These are phyloP conservation scores for Psittacula cyanocephala DNA, from an alignment of 2,113 vertebrate species.

Conservation along the genomic window DNA sequence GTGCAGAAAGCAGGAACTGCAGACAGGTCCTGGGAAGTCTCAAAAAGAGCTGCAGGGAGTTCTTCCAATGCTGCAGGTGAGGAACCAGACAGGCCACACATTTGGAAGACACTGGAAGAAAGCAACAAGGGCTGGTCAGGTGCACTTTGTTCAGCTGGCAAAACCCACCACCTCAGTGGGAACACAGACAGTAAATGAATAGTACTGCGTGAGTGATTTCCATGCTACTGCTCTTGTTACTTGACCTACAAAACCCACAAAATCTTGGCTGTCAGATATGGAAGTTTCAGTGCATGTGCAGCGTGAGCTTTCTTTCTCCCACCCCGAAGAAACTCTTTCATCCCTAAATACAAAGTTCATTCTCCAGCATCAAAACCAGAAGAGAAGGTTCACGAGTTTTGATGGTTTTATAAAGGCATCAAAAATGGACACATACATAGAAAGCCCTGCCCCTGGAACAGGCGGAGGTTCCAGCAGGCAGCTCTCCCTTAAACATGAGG, in stretches of 20 bases:
- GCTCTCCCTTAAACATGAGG: background rate
- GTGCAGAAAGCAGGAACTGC: background rate
- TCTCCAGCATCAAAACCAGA: background rate
- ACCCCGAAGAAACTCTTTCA: background rate
- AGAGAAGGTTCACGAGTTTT: accelerated
- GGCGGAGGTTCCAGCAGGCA: background rate
- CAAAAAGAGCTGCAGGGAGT: background rate
- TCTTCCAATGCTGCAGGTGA: background rate
- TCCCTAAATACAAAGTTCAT: background rate
- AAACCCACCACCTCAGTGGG: accelerated
- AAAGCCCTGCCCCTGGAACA: background rate
- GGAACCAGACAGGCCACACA: background rate
- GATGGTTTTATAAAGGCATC: background rate
- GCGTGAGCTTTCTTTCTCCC: background rate
- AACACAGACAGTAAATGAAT: background rate
- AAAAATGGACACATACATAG: background rate
- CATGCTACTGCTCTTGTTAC: background rate
- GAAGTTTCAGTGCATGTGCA: background rate
- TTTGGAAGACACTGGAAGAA: background rate
- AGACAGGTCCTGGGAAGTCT: background rate
- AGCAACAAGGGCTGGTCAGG: background rate
- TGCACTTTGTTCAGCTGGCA: background rate
- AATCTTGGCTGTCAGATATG: background rate
- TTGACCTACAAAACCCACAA: background rate
- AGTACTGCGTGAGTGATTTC: background rate